A percentile compares a stretch with the other conserved stretches of the same genome.
phyloP scores from a whole-genome alignment of 2,888 invertebrate genomes.

The Stenodera caucasica region DNA sequence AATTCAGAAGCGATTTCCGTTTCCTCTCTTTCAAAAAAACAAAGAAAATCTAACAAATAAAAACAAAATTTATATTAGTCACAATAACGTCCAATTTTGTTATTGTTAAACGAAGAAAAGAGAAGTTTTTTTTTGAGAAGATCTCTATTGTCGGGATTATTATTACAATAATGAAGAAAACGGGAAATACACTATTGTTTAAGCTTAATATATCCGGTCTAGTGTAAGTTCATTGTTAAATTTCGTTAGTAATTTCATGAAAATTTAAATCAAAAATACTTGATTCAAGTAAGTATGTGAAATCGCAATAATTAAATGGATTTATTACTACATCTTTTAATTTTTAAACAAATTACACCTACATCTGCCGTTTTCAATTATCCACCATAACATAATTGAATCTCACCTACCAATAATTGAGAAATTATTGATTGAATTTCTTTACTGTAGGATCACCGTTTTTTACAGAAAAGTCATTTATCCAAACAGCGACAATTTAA shows the following conservation, averaged over 20 bases:
- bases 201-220: background rate
- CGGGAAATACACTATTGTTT: slow-evolving; percentile 5
- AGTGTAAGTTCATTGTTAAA: background rate
- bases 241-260: background rate
- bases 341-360: background rate
- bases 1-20: too few relatives aligned
- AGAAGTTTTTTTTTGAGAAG: background rate
- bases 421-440: background rate
- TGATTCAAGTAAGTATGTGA: too few relatives aligned
- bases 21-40: too few relatives aligned
- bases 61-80: too few relatives aligned
- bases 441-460: background rate
- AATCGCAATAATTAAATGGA: background rate
- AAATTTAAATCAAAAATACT: too few relatives aligned
- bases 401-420: background rate
- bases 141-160: background rate
- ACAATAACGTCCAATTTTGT: background rate
- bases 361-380: background rate
- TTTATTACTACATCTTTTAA: background rate
- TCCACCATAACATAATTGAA: background rate
- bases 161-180: background rate
- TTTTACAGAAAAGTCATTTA: background rate
- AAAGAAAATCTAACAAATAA: too few relatives aligned
- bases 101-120: background rate
- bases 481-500: background rate